Evolutionary conservation across 35 echinoderm and acorn worm genomes (phyloP).

Genomic region (Ophiothrix spiculata): DNA sequence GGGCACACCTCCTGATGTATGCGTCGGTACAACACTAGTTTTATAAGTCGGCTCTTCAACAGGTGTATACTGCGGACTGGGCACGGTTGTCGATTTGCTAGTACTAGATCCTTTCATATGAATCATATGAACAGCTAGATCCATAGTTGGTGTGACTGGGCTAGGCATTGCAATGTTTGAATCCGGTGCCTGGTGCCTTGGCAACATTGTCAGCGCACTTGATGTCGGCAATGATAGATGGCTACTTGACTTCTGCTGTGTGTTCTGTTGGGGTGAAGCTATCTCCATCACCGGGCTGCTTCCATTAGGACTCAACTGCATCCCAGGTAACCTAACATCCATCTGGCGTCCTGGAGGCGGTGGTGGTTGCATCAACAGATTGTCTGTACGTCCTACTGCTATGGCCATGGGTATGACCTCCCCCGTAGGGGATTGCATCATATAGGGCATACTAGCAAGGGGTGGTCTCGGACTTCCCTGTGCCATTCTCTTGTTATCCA

Average conservation of each 20-base stretch:
- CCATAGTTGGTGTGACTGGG: background rate
- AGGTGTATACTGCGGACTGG: background rate
- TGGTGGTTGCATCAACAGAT: background rate
- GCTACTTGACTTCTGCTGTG: background rate
- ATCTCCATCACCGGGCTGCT: background rate
- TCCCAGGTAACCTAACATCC: slow-evolving; percentile 2
- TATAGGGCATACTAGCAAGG: background rate
- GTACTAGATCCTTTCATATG: background rate
- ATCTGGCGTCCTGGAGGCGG: slow-evolving; percentile 5
- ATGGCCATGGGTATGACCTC: background rate
- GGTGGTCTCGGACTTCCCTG: background rate
- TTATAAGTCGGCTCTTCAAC: background rate
- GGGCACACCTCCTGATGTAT: background rate
- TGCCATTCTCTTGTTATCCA: background rate
- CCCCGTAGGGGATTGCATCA: background rate
- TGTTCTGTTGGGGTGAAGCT: slow-evolving; percentile 1
- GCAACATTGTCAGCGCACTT: background rate
- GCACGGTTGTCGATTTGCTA: background rate
- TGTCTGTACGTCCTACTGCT: background rate
- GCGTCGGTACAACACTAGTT: background rate
- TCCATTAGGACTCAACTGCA: background rate
- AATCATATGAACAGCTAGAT: background rate
- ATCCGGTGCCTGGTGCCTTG: background rate
- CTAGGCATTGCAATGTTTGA: slow-evolving; percentile 2
- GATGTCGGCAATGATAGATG: background rate